These are phyloP conservation scores for Girardia tigrina DNA, from an alignment of 2,888 invertebrate species.

Conservation along the genomic window DNA sequence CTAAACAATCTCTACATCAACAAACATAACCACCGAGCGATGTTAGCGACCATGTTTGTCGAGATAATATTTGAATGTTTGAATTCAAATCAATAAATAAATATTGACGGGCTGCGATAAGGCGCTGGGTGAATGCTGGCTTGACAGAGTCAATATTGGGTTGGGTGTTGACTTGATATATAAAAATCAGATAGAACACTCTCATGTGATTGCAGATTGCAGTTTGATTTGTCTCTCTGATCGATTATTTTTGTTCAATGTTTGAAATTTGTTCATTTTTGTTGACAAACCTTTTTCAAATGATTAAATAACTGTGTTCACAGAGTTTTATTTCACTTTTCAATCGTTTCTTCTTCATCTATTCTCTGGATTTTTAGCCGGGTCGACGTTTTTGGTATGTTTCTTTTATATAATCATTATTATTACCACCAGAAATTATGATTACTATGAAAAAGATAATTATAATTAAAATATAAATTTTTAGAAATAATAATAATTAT, in stretches of 20 bases:
- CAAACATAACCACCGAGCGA: constrained; percentile 23
- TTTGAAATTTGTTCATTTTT: neutral
- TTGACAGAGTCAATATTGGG: constrained; percentile 23
- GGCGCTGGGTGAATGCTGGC: constrained; percentile 23
- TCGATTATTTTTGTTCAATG: neutral
- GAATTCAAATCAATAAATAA: constrained; percentile 23
- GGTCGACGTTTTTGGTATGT: no score
- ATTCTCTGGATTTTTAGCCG: no score
- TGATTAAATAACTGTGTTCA: neutral
- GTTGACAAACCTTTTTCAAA: constrained; percentile 4
- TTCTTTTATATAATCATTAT: neutral
- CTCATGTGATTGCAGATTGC: constrained; percentile 23
- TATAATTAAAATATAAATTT: no score
- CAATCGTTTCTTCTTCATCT: no score
- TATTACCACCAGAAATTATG: no score
- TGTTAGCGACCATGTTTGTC: constrained; percentile 23
- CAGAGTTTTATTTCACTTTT: neutral
- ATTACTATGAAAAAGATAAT: no score
- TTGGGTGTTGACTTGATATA: constrained; percentile 23
- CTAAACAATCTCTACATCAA: constrained; percentile 16
- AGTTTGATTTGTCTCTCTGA: constrained; percentile 16
- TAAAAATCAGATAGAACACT: constrained; percentile 23
- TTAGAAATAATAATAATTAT: no score
- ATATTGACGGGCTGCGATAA: constrained; percentile 23
- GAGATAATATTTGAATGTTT: constrained; percentile 23